These are phyloP conservation scores for Drosophila aldrichi DNA, from an alignment of 2,888 invertebrate species.

Conservation along the genomic window DNA sequence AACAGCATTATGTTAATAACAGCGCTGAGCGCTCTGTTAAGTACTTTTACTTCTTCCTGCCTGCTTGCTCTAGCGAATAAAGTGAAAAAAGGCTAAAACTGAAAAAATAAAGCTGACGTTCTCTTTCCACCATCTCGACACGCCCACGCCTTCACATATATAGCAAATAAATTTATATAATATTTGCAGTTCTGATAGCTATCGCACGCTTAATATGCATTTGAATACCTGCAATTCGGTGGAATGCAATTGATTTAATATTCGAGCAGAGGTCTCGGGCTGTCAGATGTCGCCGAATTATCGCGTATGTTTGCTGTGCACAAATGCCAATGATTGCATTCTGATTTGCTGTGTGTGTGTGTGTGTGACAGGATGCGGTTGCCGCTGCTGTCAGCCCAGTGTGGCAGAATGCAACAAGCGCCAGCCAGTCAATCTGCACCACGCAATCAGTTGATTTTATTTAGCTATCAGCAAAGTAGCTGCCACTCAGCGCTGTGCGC, in stretches of 20 bases:
- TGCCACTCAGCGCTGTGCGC: constrained; percentile 60
- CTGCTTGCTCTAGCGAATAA: no score
- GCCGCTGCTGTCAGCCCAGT: not conserved
- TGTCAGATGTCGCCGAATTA: constrained; percentile 29
- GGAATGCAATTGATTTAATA: constrained; percentile 6
- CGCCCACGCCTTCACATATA: no score
- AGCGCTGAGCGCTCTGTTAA: no score
- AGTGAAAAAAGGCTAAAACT: no score
- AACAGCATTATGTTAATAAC: no score
- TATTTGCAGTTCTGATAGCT: not conserved
- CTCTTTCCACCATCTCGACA: no score
- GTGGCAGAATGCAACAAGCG: constrained; percentile 31
- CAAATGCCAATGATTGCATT: constrained; percentile 66
- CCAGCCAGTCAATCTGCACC: constrained; percentile 61
- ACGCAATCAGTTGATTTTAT: constrained; percentile 73
- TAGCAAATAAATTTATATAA: not conserved
- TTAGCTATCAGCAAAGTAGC: constrained; percentile 71
- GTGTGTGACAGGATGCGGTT: constrained; percentile 28
- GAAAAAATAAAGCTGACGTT: no score
- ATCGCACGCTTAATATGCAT: no score
- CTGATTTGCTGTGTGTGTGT: constrained; percentile 45
- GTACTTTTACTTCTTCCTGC: no score
- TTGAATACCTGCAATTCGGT: not conserved
- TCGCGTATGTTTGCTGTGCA: constrained; percentile 19
- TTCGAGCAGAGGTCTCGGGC: not conserved